Base-by-base conservation (phyloP, 2,888 invertebrate species). In the Amphipoea oculea region DNA sequence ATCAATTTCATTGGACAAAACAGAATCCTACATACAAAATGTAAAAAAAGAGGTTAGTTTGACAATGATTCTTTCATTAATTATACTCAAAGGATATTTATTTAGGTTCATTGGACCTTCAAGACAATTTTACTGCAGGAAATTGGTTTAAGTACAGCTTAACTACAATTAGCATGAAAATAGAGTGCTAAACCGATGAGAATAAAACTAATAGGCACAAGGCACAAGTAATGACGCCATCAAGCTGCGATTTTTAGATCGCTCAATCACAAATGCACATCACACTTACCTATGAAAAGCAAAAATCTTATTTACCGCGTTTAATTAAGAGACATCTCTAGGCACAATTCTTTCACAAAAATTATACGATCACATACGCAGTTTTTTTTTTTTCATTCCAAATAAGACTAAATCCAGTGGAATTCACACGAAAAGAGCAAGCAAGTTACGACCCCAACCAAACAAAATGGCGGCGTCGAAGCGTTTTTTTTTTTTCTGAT, bases 261-360 rank as follows among this genome's bases (percentile, higher is more conserved):
- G 54, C 45, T 60, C 66, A 48, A 67, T 63, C 76, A 76, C 79
- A 86, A 72, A 73, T 68, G 78, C 78, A 74, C 74, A 83, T 84
- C 82, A 87, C 77, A 94, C 94, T 94, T 92, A 94, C 94, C 94
- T 93, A 91, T 62, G 78, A 76, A 86, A 81, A 85, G 88, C 90
- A 90, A 91, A 83, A 89, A 90, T 88, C 85, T 79, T 87, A 85
- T 82, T 82, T 83, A 86, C 83, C 84, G 73, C 83, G 82, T 86
- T 90, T 92, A 92, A 70, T 80, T 84, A 78, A 77, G 77, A 87
- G 74, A 88, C 93, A 93, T 93, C 88, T 86, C 83, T 82, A 80
- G 78, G 81, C 91, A 90, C 89, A 88, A 86, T 76, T 75, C 88
- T 85, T 91, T 90, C 94, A 94, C 93, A 89, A 60, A 86, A 83